Percentiles rank a stretch among this genome's conserved stretches.
phyloP scores from a whole-genome alignment of 2,888 invertebrate species.

The Athalia rosae region DNA sequence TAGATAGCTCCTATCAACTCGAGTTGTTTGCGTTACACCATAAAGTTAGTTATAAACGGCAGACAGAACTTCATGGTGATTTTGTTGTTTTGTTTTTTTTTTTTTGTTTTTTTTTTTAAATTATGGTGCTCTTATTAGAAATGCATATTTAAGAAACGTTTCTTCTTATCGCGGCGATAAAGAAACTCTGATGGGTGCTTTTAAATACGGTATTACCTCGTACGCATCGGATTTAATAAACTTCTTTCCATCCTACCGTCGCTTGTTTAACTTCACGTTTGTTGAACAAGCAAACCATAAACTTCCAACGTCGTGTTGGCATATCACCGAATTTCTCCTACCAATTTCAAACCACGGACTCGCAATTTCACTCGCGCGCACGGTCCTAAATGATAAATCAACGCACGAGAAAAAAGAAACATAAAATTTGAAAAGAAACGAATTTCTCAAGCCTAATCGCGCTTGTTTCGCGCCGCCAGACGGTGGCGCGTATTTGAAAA shows the following conservation, averaged over 20 bases:
- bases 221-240: slow-evolving; percentile 36
- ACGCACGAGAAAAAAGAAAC: background rate
- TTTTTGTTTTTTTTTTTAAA: slow-evolving; percentile 63
- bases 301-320: slow-evolving; percentile 19
- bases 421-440: background rate
- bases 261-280: slow-evolving; percentile 40
- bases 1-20: slow-evolving; percentile 71
- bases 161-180: slow-evolving; percentile 56
- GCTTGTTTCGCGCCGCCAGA: slow-evolving; percentile 29
- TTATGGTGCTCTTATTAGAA: slow-evolving; percentile 66
- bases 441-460: slow-evolving; percentile 18
- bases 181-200: slow-evolving; percentile 56
- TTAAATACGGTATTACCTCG: slow-evolving; percentile 44
- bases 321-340: slow-evolving; percentile 1
- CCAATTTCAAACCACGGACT: background rate
- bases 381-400: background rate
- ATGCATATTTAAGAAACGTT: slow-evolving; percentile 59
- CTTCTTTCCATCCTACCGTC: slow-evolving; percentile 23
- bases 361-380: background rate
- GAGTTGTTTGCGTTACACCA: slow-evolving; percentile 68
- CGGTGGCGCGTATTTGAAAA: slow-evolving; percentile 34
- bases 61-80: slow-evolving; percentile 66
- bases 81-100: too few relatives aligned
- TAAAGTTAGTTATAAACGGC: slow-evolving; percentile 70
- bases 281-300: slow-evolving; percentile 42